phyloP scores from a whole-genome alignment of 2,888 invertebrate genomes.

The Marasmarcha lunaedactyla region DNA sequence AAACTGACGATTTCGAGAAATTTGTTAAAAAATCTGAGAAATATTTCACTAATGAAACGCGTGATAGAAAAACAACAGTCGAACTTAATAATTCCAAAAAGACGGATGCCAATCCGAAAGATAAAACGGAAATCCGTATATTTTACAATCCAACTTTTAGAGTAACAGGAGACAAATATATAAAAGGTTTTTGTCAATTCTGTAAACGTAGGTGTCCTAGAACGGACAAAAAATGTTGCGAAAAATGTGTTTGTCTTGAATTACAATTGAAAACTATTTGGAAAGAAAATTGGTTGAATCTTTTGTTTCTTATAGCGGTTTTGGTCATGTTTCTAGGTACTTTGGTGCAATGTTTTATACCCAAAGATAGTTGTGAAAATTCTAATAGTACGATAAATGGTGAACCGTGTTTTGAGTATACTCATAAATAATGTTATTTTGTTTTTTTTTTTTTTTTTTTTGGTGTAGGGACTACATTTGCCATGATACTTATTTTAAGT shows the following conservation, averaged over 20 bases:
- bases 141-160: constrained; percentile 60
- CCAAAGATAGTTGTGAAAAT: constrained; percentile 28
- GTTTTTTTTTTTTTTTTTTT: no score
- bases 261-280: constrained; percentile 38
- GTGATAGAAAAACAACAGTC: constrained; percentile 39
- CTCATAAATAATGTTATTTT: constrained; percentile 10
- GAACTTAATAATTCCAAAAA: constrained; percentile 29
- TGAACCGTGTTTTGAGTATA: constrained; percentile 38
- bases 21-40: constrained; percentile 60
- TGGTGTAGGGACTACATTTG: no score
- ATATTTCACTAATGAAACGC: constrained; percentile 45
- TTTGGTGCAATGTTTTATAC: constrained; percentile 41
- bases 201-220: constrained; percentile 45
- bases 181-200: constrained; percentile 39
- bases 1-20: constrained; percentile 42
- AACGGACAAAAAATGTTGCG: constrained; percentile 45
- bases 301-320: constrained; percentile 38
- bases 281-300: constrained; percentile 57
- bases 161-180: constrained; percentile 24
- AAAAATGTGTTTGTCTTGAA: constrained; percentile 44
- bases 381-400: constrained; percentile 20
- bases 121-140: constrained; percentile 53
- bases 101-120: constrained; percentile 16
- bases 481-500: no score
- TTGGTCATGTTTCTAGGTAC: constrained; percentile 41